A percentile compares a stretch with the other conserved stretches of the same genome.
Evolutionary conservation across 2,888 invertebrate genomes (phyloP).

Genomic region (Pseudococcus jackbeardsleyi): DNA sequence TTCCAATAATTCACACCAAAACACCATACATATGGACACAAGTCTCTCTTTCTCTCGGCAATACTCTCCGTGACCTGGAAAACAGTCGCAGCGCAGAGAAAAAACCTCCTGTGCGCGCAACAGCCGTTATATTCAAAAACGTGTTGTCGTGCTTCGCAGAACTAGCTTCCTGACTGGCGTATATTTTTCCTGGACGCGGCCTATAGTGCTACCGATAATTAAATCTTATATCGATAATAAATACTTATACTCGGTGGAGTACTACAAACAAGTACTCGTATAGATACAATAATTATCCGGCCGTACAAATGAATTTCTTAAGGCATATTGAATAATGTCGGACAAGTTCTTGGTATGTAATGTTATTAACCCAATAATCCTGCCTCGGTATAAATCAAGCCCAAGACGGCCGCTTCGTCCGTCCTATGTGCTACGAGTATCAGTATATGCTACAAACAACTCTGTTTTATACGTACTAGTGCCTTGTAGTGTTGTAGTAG

Average conservation of each 20-base stretch:
- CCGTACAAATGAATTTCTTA: slow-evolving; percentile 62
- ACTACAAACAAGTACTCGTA: slow-evolving; percentile 50
- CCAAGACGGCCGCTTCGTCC: slow-evolving; percentile 27
- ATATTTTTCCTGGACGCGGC: slow-evolving; percentile 54
- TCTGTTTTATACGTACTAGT: neutral
- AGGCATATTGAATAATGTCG: slow-evolving; percentile 59
- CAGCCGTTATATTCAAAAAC: slow-evolving; percentile 58
- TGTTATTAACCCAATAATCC: slow-evolving; percentile 62
- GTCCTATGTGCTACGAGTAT: neutral
- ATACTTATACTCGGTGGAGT: slow-evolving; percentile 55
- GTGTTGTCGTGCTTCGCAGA: slow-evolving; percentile 61
- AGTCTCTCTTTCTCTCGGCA: neutral
- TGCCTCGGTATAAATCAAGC: slow-evolving; percentile 59
- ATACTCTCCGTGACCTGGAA: slow-evolving; percentile 22
- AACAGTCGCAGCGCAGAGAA: neutral
- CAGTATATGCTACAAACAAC: slow-evolving; percentile 10
- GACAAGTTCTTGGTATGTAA: slow-evolving; percentile 60
- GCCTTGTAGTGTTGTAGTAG: neutral
- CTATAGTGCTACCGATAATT: slow-evolving; percentile 60
- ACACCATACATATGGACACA: neutral
- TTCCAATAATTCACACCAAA: too few species aligned
- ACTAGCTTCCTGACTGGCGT: slow-evolving; percentile 59
- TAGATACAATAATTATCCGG: slow-evolving; percentile 57
- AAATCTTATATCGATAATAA: slow-evolving; percentile 63
- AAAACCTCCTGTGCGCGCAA: slow-evolving; percentile 10